These are phyloP conservation scores for Hypomesus transpacificus DNA, from an alignment of 2,113 vertebrate species.

Conservation along the genomic window DNA sequence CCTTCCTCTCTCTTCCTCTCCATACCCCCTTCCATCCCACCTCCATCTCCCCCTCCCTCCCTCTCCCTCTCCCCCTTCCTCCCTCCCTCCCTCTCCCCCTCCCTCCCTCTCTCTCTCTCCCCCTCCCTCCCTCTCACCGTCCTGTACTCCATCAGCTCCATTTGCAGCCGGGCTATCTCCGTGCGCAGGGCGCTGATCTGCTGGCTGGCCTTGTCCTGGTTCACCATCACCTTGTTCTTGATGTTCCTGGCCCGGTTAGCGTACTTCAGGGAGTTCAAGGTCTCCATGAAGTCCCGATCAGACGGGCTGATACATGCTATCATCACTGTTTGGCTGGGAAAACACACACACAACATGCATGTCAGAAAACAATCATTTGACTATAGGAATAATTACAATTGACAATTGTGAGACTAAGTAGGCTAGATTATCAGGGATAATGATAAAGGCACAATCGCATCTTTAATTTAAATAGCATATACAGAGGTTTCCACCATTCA, in stretches of 20 bases:
- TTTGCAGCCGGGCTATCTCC: slow-evolving; percentile 93
- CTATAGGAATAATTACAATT: neutral
- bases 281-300: slow-evolving; percentile 98
- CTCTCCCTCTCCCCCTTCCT: neutral
- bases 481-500: too few species aligned
- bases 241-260: slow-evolving; percentile 97
- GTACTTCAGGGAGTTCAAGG: slow-evolving; percentile 91
- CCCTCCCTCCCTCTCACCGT: slow-evolving; percentile 75
- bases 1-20: neutral
- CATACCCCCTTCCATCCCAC: neutral
- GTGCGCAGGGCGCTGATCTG: slow-evolving; percentile 90
- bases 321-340: slow-evolving; percentile 93
- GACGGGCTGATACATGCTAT: slow-evolving; percentile 97
- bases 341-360: slow-evolving; percentile 21
- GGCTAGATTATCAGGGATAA: neutral
- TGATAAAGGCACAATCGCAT: too few species aligned
- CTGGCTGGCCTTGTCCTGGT: slow-evolving; percentile 94
- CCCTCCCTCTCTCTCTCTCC: slow-evolving; percentile 39
- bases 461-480: too few species aligned
- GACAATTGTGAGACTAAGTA: neutral
- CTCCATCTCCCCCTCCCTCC: neutral
- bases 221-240: slow-evolving; percentile 96
- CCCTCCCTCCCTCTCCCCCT: neutral
- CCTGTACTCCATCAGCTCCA: slow-evolving; percentile 98
- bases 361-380: neutral